Evolutionary conservation across 2,888 invertebrate species (phyloP).

Genomic region (Drosophila birchii): DNA sequence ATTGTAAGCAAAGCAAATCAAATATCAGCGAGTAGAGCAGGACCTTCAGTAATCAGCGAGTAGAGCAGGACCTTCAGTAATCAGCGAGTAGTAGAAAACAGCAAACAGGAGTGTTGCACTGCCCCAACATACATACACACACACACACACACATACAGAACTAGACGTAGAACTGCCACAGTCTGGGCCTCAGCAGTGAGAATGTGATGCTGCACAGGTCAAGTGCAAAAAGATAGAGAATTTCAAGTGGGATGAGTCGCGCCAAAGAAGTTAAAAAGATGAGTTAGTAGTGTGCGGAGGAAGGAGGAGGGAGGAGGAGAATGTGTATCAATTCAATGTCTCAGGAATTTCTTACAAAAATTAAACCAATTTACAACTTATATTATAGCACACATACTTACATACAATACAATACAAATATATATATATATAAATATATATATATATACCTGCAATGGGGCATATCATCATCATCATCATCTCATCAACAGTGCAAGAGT

Average conservation of each 20-base stretch:
- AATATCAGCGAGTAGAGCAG: conserved; percentile 39
- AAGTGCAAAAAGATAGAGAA: conserved; percentile 9
- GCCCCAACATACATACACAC: background rate
- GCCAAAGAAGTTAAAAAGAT: conserved; percentile 12
- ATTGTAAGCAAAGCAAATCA: conserved; percentile 22
- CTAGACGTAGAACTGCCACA: conserved; percentile 8
- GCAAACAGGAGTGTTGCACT: conserved; percentile 10
- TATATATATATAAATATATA: conserved; percentile 1
- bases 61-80: conserved; percentile 7
- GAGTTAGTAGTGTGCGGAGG: conserved; percentile 9
- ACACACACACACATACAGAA: conserved; percentile 4
- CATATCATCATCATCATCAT: conserved; percentile 30
- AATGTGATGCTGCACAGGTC: conserved; percentile 6
- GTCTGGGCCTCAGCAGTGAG: background rate
- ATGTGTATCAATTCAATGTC: conserved; percentile 81
- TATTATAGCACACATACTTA: conserved; percentile 20
- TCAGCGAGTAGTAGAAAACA: conserved; percentile 20
- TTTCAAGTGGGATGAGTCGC: conserved; percentile 10
- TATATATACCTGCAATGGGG: conserved; percentile 18
- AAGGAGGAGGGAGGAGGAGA: background rate
- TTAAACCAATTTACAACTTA: conserved; percentile 37
- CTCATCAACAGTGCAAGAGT: conserved; percentile 29
- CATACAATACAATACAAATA: conserved; percentile 10
- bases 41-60: background rate
- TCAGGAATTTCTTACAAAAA: conserved; percentile 78